A percentile compares a stretch with the other conserved stretches of the same genome.
Conservation (phyloP, 2,797 vertebrate genomes). For the Cryptoblepharus egeriae region DNA sequence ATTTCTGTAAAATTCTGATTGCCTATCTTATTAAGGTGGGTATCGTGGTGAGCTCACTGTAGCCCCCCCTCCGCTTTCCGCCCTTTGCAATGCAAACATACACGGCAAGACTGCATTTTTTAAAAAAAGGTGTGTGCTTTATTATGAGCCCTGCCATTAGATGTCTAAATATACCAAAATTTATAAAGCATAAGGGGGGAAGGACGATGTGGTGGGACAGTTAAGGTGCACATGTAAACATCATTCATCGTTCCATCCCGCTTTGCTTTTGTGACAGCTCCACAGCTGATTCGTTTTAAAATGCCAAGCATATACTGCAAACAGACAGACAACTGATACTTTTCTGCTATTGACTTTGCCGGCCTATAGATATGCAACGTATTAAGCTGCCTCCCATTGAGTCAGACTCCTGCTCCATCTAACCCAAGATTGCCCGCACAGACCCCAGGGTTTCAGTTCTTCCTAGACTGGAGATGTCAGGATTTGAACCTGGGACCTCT, state of each 20-base stretch:
- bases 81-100: slow-evolving; percentile 26
- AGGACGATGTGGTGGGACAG: slow-evolving; percentile 58
- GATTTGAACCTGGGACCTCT: not conserved
- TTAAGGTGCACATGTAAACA: slow-evolving; percentile 62
- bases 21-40: not conserved
- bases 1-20: slow-evolving; percentile 5
- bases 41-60: not conserved
- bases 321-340: not conserved
- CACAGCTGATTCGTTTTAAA: slow-evolving; percentile 22
- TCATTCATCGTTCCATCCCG: slow-evolving; percentile 11
- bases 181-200: slow-evolving; percentile 64
- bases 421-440: too few relatives aligned
- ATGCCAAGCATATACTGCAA: slow-evolving; percentile 37
- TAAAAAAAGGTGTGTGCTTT: slow-evolving; percentile 76
- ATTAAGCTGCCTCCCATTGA: not conserved
- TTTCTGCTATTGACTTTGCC: not conserved
- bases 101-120: not conserved
- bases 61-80: not conserved
- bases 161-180: slow-evolving; percentile 39
- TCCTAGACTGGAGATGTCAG: too few relatives aligned
- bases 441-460: too few relatives aligned
- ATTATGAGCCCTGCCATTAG: slow-evolving; percentile 59
- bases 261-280: not conserved
- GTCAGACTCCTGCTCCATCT: not conserved
- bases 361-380: not conserved